Evolutionary conservation across 2,113 vertebrate species (phyloP), one percentile per base, ranked within the genome.

Genomic region (Sander vitreus): DNA sequence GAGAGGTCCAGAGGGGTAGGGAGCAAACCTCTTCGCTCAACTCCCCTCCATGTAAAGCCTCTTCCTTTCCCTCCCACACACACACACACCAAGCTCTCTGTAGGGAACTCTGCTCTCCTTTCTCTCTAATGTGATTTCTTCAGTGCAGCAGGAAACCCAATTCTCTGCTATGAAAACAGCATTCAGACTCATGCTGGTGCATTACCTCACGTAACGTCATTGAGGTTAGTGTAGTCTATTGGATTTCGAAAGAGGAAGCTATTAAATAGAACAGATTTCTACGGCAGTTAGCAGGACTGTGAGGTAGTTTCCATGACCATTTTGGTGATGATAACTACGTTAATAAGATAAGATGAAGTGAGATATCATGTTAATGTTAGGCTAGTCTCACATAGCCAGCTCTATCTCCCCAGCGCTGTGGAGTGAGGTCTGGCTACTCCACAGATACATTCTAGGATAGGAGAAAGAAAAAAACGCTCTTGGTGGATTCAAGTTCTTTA

Each of bases 1-100:
- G 96, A 99, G 88, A 95, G 97, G 64, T 97, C 97, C 67, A 95
- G 96, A 84, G 98, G 98, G 97, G 98, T 99, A 95, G 95, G 97
- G 1, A 43, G 51, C 58, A 2, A 27, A 70, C 23, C 60, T 11
- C 51, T 33, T 78, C 57, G 12, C 65, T 78, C 59, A 14, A 3
- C 39, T 59, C 19, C 54, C 76, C 50, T 50, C 1, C 47, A 36
- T 45, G 36, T 62, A 45, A 45, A 83, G 54, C 74, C 70, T 27
- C 60, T 18, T 70, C 66, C 65, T 60, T 55, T 67, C 33, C 27
- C 70, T 51, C 76, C 39, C 57, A 67, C 75, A 55, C 88, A 25
- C 25, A 25, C 25, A 75, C 85, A 70, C 6, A 80, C 62, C 65
- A 30, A 11, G 16, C 2, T 78, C 76, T 85, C 72, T 86, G 75